These are phyloP conservation scores for Mandrillus leucophaeus DNA, from an alignment of 2,113 vertebrate species.

Conservation along the genomic window DNA sequence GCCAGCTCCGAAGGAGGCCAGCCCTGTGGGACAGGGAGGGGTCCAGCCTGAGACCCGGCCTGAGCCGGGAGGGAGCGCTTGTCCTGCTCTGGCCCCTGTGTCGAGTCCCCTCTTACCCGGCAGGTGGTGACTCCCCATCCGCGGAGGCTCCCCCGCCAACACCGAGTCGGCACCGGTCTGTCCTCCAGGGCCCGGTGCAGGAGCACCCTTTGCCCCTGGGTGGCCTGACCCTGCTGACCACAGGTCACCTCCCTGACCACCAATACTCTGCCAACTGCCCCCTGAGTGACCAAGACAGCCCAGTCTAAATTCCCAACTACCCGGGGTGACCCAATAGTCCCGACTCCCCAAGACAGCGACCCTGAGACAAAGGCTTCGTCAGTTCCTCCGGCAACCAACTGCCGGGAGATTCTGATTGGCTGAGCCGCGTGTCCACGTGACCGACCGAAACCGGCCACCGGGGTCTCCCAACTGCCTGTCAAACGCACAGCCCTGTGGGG, in stretches of 20 bases:
- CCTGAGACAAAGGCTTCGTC: not conserved
- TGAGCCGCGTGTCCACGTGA: not conserved
- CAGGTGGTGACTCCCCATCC: not conserved
- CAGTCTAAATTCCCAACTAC: not conserved
- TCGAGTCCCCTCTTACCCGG: not conserved
- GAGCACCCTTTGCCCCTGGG: not conserved
- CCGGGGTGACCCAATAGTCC: accelerated
- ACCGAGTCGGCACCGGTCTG: accelerated
- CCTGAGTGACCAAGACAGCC: no score
- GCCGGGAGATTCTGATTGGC: not conserved
- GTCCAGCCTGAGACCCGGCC: not conserved
- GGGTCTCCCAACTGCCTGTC: not conserved
- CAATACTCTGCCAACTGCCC: not conserved
- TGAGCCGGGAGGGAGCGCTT: no score
- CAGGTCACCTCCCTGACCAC: not conserved
- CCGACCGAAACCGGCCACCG: not conserved
- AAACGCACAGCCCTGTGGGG: accelerated
- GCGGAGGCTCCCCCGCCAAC: not conserved
- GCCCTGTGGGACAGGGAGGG: not conserved
- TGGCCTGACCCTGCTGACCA: not conserved
- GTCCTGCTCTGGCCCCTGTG: not conserved
- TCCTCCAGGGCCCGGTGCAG: not conserved
- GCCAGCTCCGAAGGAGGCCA: not conserved
- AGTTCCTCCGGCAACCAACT: not conserved
- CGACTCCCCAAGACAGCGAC: not conserved